Evolutionary conservation across 2,797 vertebrate species (phyloP).

Genomic region (Karalla daura): DNA sequence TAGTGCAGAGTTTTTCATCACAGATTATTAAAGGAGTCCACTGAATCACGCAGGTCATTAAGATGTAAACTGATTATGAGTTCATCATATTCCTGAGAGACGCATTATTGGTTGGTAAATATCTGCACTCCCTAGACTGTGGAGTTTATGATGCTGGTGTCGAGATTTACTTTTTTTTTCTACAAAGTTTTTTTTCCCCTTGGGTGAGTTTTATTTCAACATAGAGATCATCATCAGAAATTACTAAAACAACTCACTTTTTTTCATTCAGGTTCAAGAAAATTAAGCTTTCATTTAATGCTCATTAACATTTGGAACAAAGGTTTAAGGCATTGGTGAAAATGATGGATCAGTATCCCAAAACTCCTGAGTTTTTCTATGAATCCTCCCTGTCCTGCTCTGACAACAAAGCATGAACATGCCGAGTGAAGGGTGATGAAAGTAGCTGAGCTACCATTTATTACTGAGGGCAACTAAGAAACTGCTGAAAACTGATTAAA

Average conservation of each 20-base stretch:
- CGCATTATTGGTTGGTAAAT: slow-evolving; percentile 19
- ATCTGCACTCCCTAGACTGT: slow-evolving; percentile 11
- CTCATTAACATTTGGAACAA: neutral
- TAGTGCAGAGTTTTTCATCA: slow-evolving; percentile 40
- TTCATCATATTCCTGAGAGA: slow-evolving; percentile 23
- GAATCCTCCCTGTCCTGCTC: neutral
- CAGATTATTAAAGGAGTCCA: slow-evolving; percentile 26
- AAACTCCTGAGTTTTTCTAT: neutral
- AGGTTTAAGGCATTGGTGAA: neutral
- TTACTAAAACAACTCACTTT: neutral
- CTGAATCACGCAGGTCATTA: slow-evolving; percentile 12
- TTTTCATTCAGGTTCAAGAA: neutral
- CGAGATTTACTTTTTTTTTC: neutral
- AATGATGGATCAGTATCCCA: neutral
- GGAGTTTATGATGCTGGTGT: neutral
- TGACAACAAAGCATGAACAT: neutral
- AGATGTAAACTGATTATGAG: slow-evolving; percentile 41
- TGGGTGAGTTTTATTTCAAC: neutral
- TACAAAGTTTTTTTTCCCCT: neutral
- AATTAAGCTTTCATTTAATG: neutral
- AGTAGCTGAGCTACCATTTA: neutral
- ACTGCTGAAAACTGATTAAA: neutral
- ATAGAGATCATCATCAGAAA: neutral
- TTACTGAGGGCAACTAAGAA: neutral
- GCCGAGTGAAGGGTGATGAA: neutral